Evolutionary conservation across 1,140 invertebrate genomes (phyloP).

Genomic region (Drosophila virilis): DNA sequence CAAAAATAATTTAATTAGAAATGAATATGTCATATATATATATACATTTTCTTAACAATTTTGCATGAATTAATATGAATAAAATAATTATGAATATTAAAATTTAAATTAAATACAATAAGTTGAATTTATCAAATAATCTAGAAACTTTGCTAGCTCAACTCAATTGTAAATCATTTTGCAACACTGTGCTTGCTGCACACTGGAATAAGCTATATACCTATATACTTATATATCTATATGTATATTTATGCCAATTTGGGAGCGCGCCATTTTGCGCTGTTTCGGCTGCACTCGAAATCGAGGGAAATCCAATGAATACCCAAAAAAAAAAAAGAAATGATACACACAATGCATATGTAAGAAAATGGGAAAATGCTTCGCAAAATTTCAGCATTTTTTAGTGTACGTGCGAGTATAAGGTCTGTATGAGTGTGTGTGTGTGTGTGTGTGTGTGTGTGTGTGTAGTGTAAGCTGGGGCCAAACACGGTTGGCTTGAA

Average conservation of each 20-base stretch:
- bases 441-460: conserved; percentile 8
- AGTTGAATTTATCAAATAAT: no score
- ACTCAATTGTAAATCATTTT: background rate
- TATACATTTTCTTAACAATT: no score
- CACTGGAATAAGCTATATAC: conserved; percentile 25
- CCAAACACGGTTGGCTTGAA: conserved; percentile 33
- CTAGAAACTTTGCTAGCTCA: no score
- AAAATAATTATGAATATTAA: no score
- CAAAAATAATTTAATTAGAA: no score
- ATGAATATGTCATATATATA: no score
- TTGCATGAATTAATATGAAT: no score
- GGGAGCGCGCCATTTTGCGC: conserved; percentile 15
- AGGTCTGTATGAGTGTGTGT: conserved; percentile 7
- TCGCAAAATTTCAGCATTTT: conserved; percentile 49
- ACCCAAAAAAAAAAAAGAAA: background rate
- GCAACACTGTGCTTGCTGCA: conserved; percentile 40
- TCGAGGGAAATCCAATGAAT: conserved; percentile 49
- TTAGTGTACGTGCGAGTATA: conserved; percentile 16
- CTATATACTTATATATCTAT: conserved; percentile 1
- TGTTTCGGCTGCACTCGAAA: conserved; percentile 32
- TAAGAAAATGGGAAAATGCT: conserved; percentile 47
- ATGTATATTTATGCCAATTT: conserved; percentile 21
- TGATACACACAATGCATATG: conserved; percentile 12
- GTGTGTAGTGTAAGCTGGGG: conserved; percentile 28
- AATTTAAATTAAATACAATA: no score